phyloP scores from a whole-genome alignment of 1,140 invertebrate species.

The Tetranychus urticae region DNA sequence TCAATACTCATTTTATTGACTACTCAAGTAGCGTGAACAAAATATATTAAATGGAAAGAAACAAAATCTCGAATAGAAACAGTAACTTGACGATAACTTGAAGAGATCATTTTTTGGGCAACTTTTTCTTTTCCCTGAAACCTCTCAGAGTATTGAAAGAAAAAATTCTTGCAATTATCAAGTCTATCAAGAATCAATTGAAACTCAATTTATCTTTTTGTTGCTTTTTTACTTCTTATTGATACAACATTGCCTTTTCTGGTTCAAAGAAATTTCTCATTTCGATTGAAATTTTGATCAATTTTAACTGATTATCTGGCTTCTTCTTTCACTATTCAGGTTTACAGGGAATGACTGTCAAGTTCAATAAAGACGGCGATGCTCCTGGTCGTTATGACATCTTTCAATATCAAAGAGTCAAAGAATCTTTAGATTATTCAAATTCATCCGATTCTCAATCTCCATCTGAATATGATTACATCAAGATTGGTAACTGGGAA shows the following conservation, averaged over 20 bases:
- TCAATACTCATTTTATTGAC: too few relatives aligned
- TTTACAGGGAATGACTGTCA: conserved; percentile 31
- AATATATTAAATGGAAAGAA: too few relatives aligned
- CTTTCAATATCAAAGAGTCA: conserved; percentile 32
- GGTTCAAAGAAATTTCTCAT: too few relatives aligned
- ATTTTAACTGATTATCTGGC: not conserved
- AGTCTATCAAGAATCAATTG: too few relatives aligned
- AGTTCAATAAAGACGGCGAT: conserved; percentile 36
- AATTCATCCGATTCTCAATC: not conserved
- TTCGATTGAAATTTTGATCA: not conserved
- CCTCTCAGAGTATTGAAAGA: too few relatives aligned
- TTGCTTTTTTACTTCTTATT: too few relatives aligned
- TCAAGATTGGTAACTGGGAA: conserved; percentile 34
- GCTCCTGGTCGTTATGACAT: conserved; percentile 40
- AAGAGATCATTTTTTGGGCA: not conserved
- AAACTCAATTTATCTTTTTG: too few relatives aligned
- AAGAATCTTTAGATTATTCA: not conserved
- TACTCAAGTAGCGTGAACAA: too few relatives aligned
- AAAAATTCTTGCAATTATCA: too few relatives aligned
- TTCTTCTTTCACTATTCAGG: conserved; percentile 21
- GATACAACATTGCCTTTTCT: too few relatives aligned
- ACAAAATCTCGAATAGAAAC: too few relatives aligned
- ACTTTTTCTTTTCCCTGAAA: not conserved
- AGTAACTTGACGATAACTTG: not conserved
- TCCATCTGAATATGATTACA: conserved; percentile 28